A percentile compares a stretch with the other conserved stretches of the same genome.
phyloP scores from a whole-genome alignment of 2,113 vertebrate genomes.

The Phalacrocorax pelagicus region DNA sequence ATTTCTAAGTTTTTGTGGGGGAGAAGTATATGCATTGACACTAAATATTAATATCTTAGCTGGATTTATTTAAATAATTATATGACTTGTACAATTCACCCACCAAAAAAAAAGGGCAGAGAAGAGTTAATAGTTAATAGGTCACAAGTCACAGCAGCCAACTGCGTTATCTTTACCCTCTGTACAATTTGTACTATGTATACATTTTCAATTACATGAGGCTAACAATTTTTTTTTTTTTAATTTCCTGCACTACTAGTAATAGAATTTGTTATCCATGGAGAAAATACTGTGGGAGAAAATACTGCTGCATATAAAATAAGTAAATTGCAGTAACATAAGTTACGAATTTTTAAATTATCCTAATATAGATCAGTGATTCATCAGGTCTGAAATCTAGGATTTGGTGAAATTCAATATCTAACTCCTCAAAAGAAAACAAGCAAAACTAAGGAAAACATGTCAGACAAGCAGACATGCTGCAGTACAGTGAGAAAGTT shows the following conservation, averaged over 20 bases:
- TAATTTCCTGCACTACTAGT: neutral
- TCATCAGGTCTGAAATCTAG: neutral
- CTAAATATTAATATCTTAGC: neutral
- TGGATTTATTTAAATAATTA: neutral
- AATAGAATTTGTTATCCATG: neutral
- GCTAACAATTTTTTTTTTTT: neutral
- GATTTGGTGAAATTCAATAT: neutral
- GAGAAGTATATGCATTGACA: neutral
- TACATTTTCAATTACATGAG: neutral
- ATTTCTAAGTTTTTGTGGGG: neutral
- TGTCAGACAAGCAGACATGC: neutral
- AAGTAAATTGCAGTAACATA: neutral
- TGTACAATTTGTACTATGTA: neutral
- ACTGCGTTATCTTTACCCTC: neutral
- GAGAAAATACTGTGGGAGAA: neutral
- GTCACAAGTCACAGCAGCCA: slow-evolving; percentile 16
- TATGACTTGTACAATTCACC: neutral
- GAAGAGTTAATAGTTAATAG: neutral
- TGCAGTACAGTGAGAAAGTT: neutral
- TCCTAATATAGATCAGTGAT: neutral
- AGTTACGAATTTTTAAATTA: neutral
- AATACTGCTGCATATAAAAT: neutral
- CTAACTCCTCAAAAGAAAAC: neutral
- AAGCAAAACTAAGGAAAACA: neutral
- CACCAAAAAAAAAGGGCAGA: neutral